Evolutionary conservation across 2,888 invertebrate species (phyloP).

Genomic region (Drosophila helvetica): DNA sequence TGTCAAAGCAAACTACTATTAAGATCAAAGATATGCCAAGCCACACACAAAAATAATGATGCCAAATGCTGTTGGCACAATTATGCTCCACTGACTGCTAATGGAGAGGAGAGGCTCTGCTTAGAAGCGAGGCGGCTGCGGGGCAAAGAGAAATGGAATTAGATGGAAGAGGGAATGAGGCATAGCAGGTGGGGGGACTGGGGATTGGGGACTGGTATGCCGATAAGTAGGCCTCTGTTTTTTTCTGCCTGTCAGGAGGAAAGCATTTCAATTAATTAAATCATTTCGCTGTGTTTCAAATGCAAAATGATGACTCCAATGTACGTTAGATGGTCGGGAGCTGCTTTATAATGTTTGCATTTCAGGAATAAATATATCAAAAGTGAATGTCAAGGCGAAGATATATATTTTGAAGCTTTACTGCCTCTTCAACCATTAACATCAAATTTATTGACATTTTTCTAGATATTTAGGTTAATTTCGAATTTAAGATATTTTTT

Average conservation of each 20-base stretch:
- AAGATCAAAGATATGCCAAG: conserved; percentile 72
- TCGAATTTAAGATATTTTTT: too few relatives aligned
- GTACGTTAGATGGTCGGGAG: not conserved
- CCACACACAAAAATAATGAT: conserved; percentile 64
- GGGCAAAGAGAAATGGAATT: not conserved
- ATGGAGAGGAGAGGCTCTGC: conserved; percentile 34
- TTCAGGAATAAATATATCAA: too few relatives aligned
- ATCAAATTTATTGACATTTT: not conserved
- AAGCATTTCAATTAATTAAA: conserved; percentile 64
- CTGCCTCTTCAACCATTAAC: not conserved
- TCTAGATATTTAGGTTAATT: too few relatives aligned
- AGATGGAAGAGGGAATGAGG: not conserved
- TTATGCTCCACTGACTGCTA: conserved; percentile 63
- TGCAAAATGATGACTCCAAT: not conserved
- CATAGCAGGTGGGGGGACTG: not conserved
- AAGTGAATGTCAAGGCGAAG: too few relatives aligned
- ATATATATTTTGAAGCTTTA: not conserved
- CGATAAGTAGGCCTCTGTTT: not conserved
- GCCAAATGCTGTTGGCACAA: conserved; percentile 70
- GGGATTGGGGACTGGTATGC: not conserved
- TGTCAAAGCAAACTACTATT: conserved; percentile 73
- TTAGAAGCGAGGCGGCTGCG: not conserved
- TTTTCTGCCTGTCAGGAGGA: not conserved
- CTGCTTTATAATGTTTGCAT: not conserved
- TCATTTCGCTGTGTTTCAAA: conserved; percentile 24